Base-by-base conservation (phyloP, 2,888 invertebrate species). In the Xylocampa areola region DNA sequence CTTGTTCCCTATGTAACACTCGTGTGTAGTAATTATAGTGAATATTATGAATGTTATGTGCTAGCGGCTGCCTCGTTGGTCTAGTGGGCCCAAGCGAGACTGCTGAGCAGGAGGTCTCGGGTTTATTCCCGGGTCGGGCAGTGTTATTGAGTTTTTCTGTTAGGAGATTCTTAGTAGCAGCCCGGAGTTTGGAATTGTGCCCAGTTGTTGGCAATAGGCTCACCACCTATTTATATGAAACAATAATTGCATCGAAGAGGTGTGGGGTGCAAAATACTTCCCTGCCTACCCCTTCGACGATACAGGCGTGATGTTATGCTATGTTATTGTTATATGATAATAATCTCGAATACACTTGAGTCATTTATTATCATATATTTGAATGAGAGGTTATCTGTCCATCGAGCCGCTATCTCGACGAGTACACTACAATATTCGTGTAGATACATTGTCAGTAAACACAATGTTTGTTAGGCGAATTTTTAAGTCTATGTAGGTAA, bases 371-470 rank as follows among this genome's bases (percentile, higher is more conserved):
- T 44, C 52, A 30, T 27, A 30, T 27, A 23, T 49, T 36, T 19
- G 11, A 48, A 39, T 44, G 4, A 49, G 54, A 67, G 54, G 61
- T 65, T 54, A 65, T 61, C 61, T 25, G 21, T 16, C 43, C 25
- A 61, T 43, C 49, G 29, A 41, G 32, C 1, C 23, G 10, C 10
- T 66, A 60, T 60, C 32, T 41, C 17, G 19, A 50, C 32, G 27
- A 16, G 52, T n/a, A 39, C 48, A 27, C 25, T 41, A 19, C 4
- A 7, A 32, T 33, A 36, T 11, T 36, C 6, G 11, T 17, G 7
- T 32, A 32, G 7, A 35, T 6, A n/a, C 8, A 35, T 10, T n/a
- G 13, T 13, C 10, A 14, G 8, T 32, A 10, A 21, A 21, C 5
- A 25, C 4, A 43, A 5, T 17, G 7, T 10, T 0, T 7, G n/a